phyloP scores from a whole-genome alignment of 1,140 invertebrate genomes.

The Acromyrmex echinatior region DNA sequence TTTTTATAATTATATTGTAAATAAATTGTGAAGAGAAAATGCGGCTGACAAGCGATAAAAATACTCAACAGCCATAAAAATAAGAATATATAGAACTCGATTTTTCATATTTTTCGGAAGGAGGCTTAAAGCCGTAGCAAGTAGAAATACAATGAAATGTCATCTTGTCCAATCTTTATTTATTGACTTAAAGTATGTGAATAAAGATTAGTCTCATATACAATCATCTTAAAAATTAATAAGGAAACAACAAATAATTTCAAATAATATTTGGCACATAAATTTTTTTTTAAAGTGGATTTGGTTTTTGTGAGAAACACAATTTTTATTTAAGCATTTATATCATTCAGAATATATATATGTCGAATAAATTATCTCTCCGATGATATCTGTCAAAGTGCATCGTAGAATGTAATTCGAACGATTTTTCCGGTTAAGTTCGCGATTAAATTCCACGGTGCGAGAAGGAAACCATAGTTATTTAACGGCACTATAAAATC shows the following conservation, averaged over 20 bases:
- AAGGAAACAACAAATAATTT: neutral
- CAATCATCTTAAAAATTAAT: neutral
- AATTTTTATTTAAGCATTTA: neutral
- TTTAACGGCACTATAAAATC: slow-evolving; percentile 53
- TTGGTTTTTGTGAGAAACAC: no score
- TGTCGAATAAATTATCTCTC: neutral
- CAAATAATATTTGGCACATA: neutral
- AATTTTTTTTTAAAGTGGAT: no score
- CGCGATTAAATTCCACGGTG: slow-evolving; percentile 36
- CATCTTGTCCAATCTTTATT: neutral
- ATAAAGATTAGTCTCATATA: neutral
- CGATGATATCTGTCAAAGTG: neutral
- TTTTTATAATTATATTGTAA: slow-evolving; percentile 43
- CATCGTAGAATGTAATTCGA: neutral
- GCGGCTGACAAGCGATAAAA: slow-evolving; percentile 1
- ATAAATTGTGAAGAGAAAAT: neutral
- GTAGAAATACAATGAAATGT: neutral
- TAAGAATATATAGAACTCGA: neutral
- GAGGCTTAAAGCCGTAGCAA: neutral
- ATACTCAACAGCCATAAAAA: slow-evolving; percentile 8
- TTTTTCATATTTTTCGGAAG: neutral
- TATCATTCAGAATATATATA: neutral
- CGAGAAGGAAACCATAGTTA: neutral
- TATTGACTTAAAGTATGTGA: neutral
- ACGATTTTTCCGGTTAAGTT: slow-evolving; percentile 43